Evolutionary conservation across 2,797 vertebrate genomes (phyloP).

Genomic region (Podargus strigoides): DNA sequence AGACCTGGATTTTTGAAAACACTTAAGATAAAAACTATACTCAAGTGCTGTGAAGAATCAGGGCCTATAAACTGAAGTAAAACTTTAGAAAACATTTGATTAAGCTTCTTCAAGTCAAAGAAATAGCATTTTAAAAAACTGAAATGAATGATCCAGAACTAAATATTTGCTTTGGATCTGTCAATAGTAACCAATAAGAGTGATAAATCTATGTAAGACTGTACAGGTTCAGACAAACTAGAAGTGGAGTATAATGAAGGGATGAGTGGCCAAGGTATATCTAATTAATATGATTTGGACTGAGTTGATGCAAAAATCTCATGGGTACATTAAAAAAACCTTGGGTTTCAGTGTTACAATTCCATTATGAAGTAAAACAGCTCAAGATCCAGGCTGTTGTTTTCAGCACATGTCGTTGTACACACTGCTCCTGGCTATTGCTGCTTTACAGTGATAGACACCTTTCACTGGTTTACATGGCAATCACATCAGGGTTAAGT

Average conservation of each 20-base stretch:
- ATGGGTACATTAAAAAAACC: neutral
- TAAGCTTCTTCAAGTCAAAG: neutral
- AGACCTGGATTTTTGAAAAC: neutral
- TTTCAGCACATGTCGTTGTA: neutral
- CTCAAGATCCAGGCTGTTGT: neutral
- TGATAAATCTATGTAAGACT: neutral
- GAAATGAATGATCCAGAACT: neutral
- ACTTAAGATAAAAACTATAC: neutral
- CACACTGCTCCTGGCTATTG: fast-evolving
- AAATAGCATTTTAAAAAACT: neutral
- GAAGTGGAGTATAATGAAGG: neutral
- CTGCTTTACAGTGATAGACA: neutral
- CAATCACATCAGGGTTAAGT: too few relatives aligned
- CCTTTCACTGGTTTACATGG: fast-evolving
- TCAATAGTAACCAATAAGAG: neutral
- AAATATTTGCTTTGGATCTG: neutral
- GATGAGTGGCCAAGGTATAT: neutral
- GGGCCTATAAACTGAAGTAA: neutral
- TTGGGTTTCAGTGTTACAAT: neutral
- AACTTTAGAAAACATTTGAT: neutral
- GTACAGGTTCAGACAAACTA: neutral
- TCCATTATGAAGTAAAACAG: neutral
- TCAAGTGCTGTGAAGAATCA: neutral
- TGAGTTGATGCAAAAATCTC: neutral
- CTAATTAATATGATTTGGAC: neutral